Evolutionary conservation across 2,797 vertebrate species (phyloP).

Genomic region (Silurus lanzhouensis): DNA sequence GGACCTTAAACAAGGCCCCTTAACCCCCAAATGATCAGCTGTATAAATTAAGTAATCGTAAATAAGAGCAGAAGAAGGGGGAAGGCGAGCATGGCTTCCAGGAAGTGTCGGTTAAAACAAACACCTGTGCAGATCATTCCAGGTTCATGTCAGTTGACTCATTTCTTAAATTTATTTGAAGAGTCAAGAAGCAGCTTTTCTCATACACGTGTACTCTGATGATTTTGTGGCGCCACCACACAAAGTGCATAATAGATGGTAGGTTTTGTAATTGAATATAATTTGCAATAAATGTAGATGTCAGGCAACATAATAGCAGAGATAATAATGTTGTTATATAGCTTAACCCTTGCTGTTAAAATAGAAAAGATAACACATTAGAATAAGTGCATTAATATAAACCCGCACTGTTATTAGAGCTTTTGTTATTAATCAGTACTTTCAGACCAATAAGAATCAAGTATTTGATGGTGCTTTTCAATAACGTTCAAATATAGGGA

Average conservation of each 20-base stretch:
- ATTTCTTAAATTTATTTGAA: neutral
- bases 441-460: neutral
- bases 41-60: too few relatives aligned
- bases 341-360: neutral
- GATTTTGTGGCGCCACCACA: neutral
- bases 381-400: neutral
- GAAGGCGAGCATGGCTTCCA: neutral
- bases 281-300: neutral
- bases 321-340: neutral
- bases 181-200: neutral
- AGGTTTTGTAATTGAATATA: neutral
- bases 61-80: neutral
- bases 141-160: neutral
- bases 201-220: neutral
- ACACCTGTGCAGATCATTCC: slow-evolving; percentile 6
- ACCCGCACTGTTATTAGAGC: neutral
- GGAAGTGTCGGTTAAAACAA: slow-evolving; percentile 11
- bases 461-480: neutral
- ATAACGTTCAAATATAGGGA: neutral
- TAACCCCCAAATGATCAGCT: too few relatives aligned
- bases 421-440: neutral
- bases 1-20: too few relatives aligned
- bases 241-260: neutral
- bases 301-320: neutral
- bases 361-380: neutral